A percentile compares a stretch with the other conserved stretches of the same genome.
Evolutionary conservation across 1,140 invertebrate genomes (phyloP).

Genomic region (Mylabris phalerata): DNA sequence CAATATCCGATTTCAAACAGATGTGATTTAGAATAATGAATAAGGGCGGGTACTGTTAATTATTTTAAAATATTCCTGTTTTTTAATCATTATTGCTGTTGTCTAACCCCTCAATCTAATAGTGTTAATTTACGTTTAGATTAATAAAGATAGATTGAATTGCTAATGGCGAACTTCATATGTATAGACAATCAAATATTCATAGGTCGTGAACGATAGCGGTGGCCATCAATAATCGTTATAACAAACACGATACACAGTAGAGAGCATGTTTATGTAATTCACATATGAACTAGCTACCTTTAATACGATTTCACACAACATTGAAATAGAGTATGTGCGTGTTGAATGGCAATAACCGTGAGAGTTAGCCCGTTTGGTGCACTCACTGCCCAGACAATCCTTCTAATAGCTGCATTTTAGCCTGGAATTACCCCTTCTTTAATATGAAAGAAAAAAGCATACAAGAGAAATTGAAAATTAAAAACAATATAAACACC

Average conservation of each 20-base stretch:
- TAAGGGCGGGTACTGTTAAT: neutral
- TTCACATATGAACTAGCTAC: slow-evolving; percentile 15
- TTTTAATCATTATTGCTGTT: no score
- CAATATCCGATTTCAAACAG: slow-evolving; percentile 23
- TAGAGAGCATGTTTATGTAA: slow-evolving; percentile 11
- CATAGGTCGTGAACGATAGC: slow-evolving; percentile 5
- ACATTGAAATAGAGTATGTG: slow-evolving; percentile 22
- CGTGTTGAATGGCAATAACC: slow-evolving; percentile 18
- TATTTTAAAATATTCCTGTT: neutral
- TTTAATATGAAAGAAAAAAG: no score
- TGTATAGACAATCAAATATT: slow-evolving; percentile 20
- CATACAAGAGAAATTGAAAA: no score
- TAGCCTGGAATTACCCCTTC: no score
- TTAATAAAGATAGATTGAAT: no score
- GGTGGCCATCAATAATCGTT: slow-evolving; percentile 18
- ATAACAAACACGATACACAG: slow-evolving; percentile 9
- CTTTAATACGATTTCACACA: slow-evolving; percentile 15
- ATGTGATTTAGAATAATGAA: slow-evolving; percentile 22
- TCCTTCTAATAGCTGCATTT: no score
- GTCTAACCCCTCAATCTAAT: no score
- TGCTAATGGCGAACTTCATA: no score
- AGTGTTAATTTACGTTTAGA: no score
- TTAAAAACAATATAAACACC: no score
- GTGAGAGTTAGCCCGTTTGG: slow-evolving; percentile 9
- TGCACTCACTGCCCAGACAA: slow-evolving; percentile 2